Evolutionary conservation across 37 sponge, comb jelly and placozoan genomes (phyloP), one percentile per base, ranked within the genome.

Genomic region (Beroe ovata): DNA sequence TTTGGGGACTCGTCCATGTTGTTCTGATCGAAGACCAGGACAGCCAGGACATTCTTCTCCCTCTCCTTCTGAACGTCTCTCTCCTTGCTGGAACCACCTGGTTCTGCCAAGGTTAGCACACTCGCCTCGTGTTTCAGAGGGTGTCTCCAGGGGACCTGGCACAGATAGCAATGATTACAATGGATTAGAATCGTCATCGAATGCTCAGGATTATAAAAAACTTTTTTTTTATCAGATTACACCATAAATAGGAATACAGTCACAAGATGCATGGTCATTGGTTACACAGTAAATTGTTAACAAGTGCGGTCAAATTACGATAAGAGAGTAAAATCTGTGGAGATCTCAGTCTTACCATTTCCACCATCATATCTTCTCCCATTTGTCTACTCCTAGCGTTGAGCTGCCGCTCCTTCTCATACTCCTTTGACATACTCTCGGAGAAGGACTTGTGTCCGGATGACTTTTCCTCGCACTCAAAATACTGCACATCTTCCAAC

Each of bases 341-440:
- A n/a, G n/a, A n/a, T n/a, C n/a, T n/a, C n/a, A n/a, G n/a, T n/a
- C 71, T 30, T 23, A 77, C 84, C 84, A 77, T 77, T 40, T 77
- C 84, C 6, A 77, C 84, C 84, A 77, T 77, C 84, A 77, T 77
- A 54, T 77, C 84, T 25, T 77, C 84, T 6, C 47, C 84, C 25
- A 77, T 30, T 16, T 66, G 69, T 20, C 54, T 77, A 29, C 84
- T 42, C 54, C 84, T 38, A 2, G 33, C 22, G 26, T 32, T 35
- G 28, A n/a, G n/a, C 47, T 16, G 22, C 38, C 84, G 39, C 84
- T 77, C 84, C 47, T 77, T 77, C 41, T 77, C 84, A 36, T 77
- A 42, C 28, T 77, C 84, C 54, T 42, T 77, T 8, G 54, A 36
- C 22, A 77, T 38, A 20, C 84, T 77, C 42, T 77, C 84, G 26